Conservation (phyloP, 1,140 invertebrate genomes). For the Drosophila elegans region DNA sequence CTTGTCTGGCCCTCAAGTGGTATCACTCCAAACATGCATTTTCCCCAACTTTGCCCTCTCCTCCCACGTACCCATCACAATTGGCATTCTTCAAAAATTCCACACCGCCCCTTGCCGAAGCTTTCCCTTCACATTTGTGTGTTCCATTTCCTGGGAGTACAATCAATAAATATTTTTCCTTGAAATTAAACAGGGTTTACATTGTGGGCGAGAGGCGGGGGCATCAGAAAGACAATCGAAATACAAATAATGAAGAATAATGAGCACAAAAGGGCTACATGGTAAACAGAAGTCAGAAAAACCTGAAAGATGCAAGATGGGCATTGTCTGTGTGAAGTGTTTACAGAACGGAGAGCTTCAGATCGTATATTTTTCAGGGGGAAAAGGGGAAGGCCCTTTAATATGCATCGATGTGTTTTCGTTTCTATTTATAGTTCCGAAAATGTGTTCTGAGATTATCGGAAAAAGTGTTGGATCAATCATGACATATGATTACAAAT, state of each 20-base stretch:
- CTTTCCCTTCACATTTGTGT: constrained; percentile 6
- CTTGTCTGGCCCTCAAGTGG: constrained; percentile 53
- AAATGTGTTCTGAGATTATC: constrained; percentile 28
- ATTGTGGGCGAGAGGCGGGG: constrained; percentile 1
- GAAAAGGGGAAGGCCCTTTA: constrained; percentile 4
- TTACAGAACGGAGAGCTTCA: constrained; percentile 21
- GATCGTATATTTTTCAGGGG: constrained; percentile 5
- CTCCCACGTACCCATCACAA: constrained; percentile 16
- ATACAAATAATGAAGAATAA: constrained; percentile 67
- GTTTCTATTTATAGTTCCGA: constrained; percentile 19
- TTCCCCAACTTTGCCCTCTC: background rate
- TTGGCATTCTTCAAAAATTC: constrained; percentile 51
- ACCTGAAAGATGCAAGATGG: constrained; percentile 40
- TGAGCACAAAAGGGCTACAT: constrained; percentile 58
- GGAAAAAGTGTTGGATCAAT: constrained; percentile 25
- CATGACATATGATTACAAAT: constrained; percentile 18
- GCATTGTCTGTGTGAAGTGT: constrained; percentile 44
- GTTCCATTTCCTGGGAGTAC: constrained; percentile 28
- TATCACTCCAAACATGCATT: constrained; percentile 8
- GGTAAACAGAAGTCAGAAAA: constrained; percentile 14
- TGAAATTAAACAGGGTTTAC: constrained; percentile 52
- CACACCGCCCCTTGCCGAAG: constrained; percentile 16
- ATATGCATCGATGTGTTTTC: constrained; percentile 15
- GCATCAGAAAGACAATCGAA: constrained; percentile 45
- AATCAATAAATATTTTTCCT: constrained; percentile 73